Conservation (phyloP, 2,797 vertebrate species). For the Hydrocynus forskahlii region DNA sequence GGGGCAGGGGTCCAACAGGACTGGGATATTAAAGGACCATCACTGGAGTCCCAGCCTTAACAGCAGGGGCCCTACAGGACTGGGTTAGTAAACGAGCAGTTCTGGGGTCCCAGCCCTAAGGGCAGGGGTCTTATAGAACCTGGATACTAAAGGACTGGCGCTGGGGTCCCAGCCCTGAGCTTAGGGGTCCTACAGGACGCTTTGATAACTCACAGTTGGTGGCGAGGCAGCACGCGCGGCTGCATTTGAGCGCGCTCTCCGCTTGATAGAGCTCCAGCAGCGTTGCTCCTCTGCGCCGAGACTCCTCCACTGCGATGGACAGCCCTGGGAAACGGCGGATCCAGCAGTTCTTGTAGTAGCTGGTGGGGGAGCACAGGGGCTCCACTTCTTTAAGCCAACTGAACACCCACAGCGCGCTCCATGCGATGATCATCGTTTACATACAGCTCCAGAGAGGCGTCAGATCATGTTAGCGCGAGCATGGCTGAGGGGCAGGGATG, state of each 20-base stretch:
- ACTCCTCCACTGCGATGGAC: constrained; percentile 83
- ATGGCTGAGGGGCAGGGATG: neutral
- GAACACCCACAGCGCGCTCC: constrained; percentile 76
- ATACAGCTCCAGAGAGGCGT: constrained; percentile 22
- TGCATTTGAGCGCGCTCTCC: constrained; percentile 84
- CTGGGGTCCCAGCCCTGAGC: too few relatives aligned
- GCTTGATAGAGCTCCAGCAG: constrained; percentile 82
- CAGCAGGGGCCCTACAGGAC: too few relatives aligned
- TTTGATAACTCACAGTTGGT: constrained; percentile 82
- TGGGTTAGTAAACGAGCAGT: too few relatives aligned
- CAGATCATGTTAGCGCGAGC: constrained; percentile 57
- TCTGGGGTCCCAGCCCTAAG: neutral
- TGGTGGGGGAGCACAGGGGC: constrained; percentile 82
- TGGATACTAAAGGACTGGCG: too few relatives aligned
- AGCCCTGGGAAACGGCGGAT: constrained; percentile 89
- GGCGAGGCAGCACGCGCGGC: constrained; percentile 87
- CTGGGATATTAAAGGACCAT: too few relatives aligned
- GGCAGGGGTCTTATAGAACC: neutral
- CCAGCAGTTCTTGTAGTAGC: constrained; percentile 93
- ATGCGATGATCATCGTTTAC: constrained; percentile 77
- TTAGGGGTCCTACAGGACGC: too few relatives aligned
- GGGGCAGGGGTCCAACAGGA: too few relatives aligned
- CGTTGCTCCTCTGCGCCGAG: constrained; percentile 85
- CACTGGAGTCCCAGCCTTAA: too few relatives aligned
- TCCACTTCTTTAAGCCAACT: constrained; percentile 64